Evolutionary conservation across 2,888 invertebrate species (phyloP).

Genomic region (Tillus elongatus): DNA sequence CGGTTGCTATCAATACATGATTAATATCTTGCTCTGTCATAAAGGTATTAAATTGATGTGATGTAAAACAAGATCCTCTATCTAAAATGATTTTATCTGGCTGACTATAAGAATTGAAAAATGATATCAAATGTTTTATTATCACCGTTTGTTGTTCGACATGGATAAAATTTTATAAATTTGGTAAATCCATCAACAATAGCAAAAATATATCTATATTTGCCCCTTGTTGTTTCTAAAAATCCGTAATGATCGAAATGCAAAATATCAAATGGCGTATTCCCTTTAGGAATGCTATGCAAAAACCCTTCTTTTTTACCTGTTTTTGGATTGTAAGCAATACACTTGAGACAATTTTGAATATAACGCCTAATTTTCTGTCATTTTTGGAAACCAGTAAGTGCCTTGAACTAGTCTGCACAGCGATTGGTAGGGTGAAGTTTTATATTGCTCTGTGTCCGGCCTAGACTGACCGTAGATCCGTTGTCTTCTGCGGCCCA

Average conservation of each 20-base stretch:
- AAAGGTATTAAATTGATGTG: slow-evolving; percentile 18
- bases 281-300: slow-evolving; percentile 22
- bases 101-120: slow-evolving; percentile 19
- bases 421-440: too few species aligned
- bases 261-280: slow-evolving; percentile 20
- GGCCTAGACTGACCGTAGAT: too few species aligned
- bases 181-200: slow-evolving; percentile 24
- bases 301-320: too few species aligned
- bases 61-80: slow-evolving; percentile 20
- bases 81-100: slow-evolving; percentile 19
- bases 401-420: too few species aligned
- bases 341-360: slow-evolving; percentile 20
- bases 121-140: slow-evolving; percentile 16
- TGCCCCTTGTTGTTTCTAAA: slow-evolving; percentile 11
- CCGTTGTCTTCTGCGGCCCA: too few species aligned
- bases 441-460: too few species aligned
- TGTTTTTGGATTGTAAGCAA: slow-evolving; percentile 14
- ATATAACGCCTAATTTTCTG: slow-evolving; percentile 18
- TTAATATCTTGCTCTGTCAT: slow-evolving; percentile 15
- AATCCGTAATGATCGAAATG: slow-evolving; percentile 26
- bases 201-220: slow-evolving; percentile 21
- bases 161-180: slow-evolving; percentile 20
- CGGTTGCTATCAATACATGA: slow-evolving; percentile 20
- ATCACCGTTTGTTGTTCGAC: slow-evolving; percentile 16
- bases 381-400: slow-evolving; percentile 27